Base-by-base conservation (phyloP, 2,888 invertebrate genomes). In the Homarus gammarus region DNA sequence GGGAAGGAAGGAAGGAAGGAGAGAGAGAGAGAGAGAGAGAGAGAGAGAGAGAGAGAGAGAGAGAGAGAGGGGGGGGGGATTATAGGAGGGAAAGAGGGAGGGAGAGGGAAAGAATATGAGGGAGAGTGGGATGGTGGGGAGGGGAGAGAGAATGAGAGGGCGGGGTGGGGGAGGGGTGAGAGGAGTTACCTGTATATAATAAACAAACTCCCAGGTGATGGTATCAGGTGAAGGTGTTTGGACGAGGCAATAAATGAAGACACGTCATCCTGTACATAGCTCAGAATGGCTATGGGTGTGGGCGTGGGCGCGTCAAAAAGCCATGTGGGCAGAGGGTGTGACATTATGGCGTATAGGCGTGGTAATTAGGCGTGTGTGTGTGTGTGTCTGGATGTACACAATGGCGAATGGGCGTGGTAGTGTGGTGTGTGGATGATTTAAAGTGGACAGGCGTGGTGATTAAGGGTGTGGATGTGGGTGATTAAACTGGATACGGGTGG, bases 241-340 rank as follows among this genome's bases (percentile, higher is more conserved):
- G 73, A 73, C 73, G 38, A 38, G 38, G 33, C 38, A 40, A 73
- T 38, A 73, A 73, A 73, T 73, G 73, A 73, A 73, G 73, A 73
- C 73, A 73, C 38, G 44, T 44, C 12, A 12, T 44, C 5, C 6
- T 44, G 44, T 44, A 12, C 44, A 44, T 44, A 8, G 44, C 44
- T 44, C n/a, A n/a, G n/a, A n/a, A 44, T 44, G 44, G 44, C 44
- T 12, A 12, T 44, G 44, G 44, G 44, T 31, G 70, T 70, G 70
- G 2, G 70, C 70, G 70, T 70, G 70, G n/a, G 70, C 31, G 70
- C 31, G 70, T n/a, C 44, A 44, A 12, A 8, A 44, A 44, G 44
- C 6, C 5, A 44, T 44, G 44, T 44, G 5, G 44, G 44, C 12
- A 12, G 18, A 18, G 15, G 56, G 22, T 56, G 22, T 12, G 22